Base-by-base conservation (phyloP, 2,888 invertebrate species). In the Dasypogon diadema region DNA sequence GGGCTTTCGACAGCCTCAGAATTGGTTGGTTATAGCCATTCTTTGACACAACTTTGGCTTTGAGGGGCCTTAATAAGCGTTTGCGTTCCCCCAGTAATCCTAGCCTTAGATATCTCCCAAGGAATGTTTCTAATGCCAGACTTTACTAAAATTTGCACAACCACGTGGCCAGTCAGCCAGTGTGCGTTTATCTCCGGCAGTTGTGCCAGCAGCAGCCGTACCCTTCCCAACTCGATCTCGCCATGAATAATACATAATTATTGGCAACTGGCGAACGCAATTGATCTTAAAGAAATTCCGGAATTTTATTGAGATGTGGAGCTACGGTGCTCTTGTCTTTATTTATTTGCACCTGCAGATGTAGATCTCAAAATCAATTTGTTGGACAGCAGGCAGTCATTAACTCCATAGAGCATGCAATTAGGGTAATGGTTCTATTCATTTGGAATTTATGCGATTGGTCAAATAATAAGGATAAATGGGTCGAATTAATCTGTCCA, bases 241-340 rank as follows among this genome's bases (percentile, higher is more conserved):
- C 65, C 65, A 65, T 65, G 65, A 65, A 65, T 65, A 65, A 65
- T 48, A 65, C 65, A 65, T 65, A 65, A 65, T 65, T 65, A 65
- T 65, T 46, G 65, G 65, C 65, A 65, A 48, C 65, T 65, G 16
- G 65, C 65, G 48, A 65, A 48, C 37, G 65, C 65, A 65, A 65
- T 65, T 65, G 65, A 65, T 65, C 48, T 46, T 65, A 2, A 46
- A 65, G 65, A 65, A 65, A 65, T 65, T 65, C 65, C 65, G 65
- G 46, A 42, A 65, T 65, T 65, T 65, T 65, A 48, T 65, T 65
- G 46, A 65, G 65, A 65, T 24, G 65, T 65, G 22, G 65, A 56
- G 56, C n/a, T 22, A 24, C n/a, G 34, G n/a, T 10, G n/a, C 65
- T 65, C 65, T 65, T 65, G 65, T 65, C 65, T 65, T 65, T 65